Conservation (phyloP, 92 coral and sea anemone genomes). For the Paramuricea clavata region DNA sequence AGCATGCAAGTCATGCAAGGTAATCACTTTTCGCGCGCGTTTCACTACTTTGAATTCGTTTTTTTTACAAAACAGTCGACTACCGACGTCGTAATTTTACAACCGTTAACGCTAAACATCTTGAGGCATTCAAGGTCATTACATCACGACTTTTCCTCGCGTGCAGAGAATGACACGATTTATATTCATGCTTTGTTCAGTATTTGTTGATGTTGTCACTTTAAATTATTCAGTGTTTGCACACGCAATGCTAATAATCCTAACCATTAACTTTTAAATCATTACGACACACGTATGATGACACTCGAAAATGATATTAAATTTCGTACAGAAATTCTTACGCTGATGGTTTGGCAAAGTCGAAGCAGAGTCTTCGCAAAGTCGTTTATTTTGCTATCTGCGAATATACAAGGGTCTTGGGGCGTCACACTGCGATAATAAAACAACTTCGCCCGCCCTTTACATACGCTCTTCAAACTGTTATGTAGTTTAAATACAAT, state of each 20-base stretch:
- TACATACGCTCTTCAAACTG: background rate
- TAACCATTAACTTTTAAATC: background rate
- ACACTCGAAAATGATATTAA: constrained; percentile 3
- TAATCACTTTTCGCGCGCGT: constrained; percentile 3
- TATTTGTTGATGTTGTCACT: constrained; percentile 32
- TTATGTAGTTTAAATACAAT: constrained; percentile 20
- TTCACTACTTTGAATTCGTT: background rate
- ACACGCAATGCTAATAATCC: constrained; percentile 25
- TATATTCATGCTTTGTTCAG: constrained; percentile 6
- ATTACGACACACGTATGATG: constrained; percentile 5
- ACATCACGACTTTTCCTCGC: background rate
- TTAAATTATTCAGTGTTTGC: constrained; percentile 18
- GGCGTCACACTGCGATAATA: constrained; percentile 1
- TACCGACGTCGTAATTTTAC: no score
- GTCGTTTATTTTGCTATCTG: background rate
- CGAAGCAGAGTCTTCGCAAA: no score
- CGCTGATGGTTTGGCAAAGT: background rate
- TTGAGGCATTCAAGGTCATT: background rate
- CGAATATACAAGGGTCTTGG: background rate
- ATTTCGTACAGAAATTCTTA: background rate
- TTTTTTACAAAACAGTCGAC: no score
- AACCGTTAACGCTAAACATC: background rate
- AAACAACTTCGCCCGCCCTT: background rate
- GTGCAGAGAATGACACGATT: constrained; percentile 14
- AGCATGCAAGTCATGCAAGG: background rate